Percentiles rank a stretch among this genome's conserved stretches.
Evolutionary conservation across 2,888 invertebrate genomes (phyloP).

Genomic region (Siphonodentalium dalli): DNA sequence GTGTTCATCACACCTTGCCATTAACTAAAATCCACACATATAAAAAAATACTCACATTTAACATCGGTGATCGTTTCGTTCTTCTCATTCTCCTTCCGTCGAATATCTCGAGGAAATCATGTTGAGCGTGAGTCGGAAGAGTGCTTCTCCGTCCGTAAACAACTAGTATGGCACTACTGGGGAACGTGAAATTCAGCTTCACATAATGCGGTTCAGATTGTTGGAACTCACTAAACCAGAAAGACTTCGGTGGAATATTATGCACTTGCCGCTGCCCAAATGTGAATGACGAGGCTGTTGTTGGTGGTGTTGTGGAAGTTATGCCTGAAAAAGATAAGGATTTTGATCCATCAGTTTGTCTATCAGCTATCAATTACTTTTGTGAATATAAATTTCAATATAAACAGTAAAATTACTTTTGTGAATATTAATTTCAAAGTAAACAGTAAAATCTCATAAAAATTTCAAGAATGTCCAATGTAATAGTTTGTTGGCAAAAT

Average conservation of each 20-base stretch:
- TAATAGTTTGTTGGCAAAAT: too few species aligned
- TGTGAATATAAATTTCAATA: too few species aligned
- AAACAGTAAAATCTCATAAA: too few species aligned
- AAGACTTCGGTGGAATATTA: constrained; percentile 91
- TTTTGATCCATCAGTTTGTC: too few species aligned
- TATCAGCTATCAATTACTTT: too few species aligned
- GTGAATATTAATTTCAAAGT: too few species aligned
- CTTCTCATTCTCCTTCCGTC: constrained; percentile 65
- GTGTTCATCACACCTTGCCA: too few species aligned
- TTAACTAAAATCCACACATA: too few species aligned
- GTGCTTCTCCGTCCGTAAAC: constrained; percentile 94
- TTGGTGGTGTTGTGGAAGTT: constrained; percentile 25
- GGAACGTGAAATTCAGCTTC: constrained; percentile 85
- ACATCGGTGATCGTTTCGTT: constrained; percentile 16
- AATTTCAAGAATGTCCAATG: too few species aligned
- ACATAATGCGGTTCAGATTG: constrained; percentile 93
- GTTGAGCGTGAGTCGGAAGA: constrained; percentile 93
- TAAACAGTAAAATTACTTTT: too few species aligned
- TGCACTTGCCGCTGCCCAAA: constrained; percentile 69
- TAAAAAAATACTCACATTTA: constrained; percentile 19
- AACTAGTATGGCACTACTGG: constrained; percentile 71
- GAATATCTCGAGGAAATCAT: constrained; percentile 92
- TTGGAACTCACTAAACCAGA: constrained; percentile 97
- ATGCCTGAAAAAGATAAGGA: constrained; percentile 24
- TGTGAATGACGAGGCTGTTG: constrained; percentile 25